Evolutionary conservation across 2,113 vertebrate genomes (phyloP), one percentile per base, ranked within the genome.

Genomic region (Polypterus bichir): DNA sequence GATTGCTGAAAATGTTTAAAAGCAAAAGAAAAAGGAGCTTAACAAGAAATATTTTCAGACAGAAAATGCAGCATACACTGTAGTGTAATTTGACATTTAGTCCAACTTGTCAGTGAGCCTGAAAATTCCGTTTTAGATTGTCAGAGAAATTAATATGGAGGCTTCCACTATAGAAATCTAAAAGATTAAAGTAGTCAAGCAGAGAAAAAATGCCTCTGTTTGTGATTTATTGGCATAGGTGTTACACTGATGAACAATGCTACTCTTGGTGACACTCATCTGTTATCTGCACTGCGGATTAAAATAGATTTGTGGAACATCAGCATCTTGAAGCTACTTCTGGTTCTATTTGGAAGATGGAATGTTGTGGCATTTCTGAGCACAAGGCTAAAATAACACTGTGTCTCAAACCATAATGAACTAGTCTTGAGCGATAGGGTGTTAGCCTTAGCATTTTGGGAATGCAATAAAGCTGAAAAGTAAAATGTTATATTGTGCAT

Each of bases 31-130:
- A 27, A 27, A 27, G 27, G 27, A 27, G 27, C 27, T 27, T 27
- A 27, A 27, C 27, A 27, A 27, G 27, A 27, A 27, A 27, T 27
- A 27, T 27, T 27, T 27, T 27, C 27, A 27, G 27, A 27, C 27
- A 27, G 27, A 27, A 27, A 27, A 27, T 27, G 27, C 27, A 27
- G 27, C 27, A 27, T 27, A 27, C 2, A 62, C 69, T 66, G 74
- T 76, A 75, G 79, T 79, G 74, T 77, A 80, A 82, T 86, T 76
- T 81, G 77, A 82, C 79, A 83, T 77, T 67, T 78, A 76, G 81
- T 85, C 79, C 83, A 79, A 83, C 81, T 82, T 88, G 83, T 85
- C 84, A 85, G 79, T 86, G 82, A 86, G 75, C 72, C 76, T 62
- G 75, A 80, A 78, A 81, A 84, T 81, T 74, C 81, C 73, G 85